Percentiles rank a stretch among this genome's conserved stretches.
These are phyloP conservation scores for Nestor notabilis DNA, from an alignment of 2,113 vertebrate species.

Conservation along the genomic window DNA sequence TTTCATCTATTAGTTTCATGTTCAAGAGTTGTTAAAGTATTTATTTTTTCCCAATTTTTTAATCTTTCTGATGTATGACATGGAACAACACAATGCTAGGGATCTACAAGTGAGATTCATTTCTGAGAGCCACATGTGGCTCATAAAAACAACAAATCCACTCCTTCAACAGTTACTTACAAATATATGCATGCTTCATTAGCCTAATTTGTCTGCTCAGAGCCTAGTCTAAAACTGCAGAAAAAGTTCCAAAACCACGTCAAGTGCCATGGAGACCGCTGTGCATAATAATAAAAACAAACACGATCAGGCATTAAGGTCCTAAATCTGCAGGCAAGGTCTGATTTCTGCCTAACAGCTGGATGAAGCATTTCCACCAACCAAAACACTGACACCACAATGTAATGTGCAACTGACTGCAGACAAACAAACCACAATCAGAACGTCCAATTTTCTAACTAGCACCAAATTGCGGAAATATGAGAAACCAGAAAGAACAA, in stretches of 20 bases:
- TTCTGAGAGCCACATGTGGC: neutral
- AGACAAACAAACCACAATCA: slow-evolving; percentile 57
- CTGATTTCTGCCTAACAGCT: slow-evolving; percentile 55
- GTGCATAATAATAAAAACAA: slow-evolving; percentile 68
- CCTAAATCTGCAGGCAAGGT: slow-evolving; percentile 60
- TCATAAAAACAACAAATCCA: slow-evolving; percentile 1
- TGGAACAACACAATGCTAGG: neutral
- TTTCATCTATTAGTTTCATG: neutral
- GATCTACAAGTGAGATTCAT: neutral
- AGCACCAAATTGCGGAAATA: slow-evolving; percentile 36
- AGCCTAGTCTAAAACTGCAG: slow-evolving; percentile 14
- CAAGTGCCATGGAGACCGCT: slow-evolving; percentile 12
- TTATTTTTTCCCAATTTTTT: neutral
- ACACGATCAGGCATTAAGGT: slow-evolving; percentile 66
- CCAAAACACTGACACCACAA: slow-evolving; percentile 32
- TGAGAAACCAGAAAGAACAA: slow-evolving; percentile 31
- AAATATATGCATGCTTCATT: slow-evolving; percentile 16
- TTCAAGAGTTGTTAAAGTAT: neutral
- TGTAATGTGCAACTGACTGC: slow-evolving; percentile 13
- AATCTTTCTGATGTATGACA: neutral
- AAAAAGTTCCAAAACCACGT: slow-evolving; percentile 71
- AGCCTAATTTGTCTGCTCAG: neutral
- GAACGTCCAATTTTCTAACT: slow-evolving; percentile 33
- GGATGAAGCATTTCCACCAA: slow-evolving; percentile 42
- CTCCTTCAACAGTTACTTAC: slow-evolving; percentile 21